phyloP scores from a whole-genome alignment of 2,888 invertebrate genomes.

The Lumbricus terrestris region DNA sequence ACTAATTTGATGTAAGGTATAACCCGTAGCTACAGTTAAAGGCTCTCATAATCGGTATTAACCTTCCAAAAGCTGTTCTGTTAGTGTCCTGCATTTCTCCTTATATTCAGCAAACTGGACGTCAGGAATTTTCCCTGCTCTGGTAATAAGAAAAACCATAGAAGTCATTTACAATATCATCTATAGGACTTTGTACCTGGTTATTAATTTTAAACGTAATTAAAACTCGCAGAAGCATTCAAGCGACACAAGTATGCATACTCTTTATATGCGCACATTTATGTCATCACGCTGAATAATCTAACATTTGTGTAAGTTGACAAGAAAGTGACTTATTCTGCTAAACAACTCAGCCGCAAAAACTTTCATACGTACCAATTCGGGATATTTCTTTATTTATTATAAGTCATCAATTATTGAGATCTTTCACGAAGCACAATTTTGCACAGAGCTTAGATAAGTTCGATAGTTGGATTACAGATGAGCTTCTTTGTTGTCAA shows the following conservation, averaged over 20 bases:
- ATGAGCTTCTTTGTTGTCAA: no score
- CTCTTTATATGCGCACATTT: neutral
- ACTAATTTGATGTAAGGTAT: neutral
- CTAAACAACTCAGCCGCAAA: no score
- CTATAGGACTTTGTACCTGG: neutral
- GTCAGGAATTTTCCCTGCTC: slow-evolving; percentile 5
- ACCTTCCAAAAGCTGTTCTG: slow-evolving; percentile 10
- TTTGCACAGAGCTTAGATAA: no score
- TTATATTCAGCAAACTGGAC: neutral
- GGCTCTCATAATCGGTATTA: neutral
- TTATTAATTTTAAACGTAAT: no score
- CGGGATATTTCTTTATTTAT: no score
- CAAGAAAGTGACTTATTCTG: no score
- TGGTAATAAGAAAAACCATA: neutral
- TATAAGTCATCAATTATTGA: no score
- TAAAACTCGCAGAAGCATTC: neutral
- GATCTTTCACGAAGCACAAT: no score
- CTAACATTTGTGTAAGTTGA: no score
- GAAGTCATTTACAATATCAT: no score
- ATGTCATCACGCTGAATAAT: neutral
- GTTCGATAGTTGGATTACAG: no score
- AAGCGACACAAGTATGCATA: neutral
- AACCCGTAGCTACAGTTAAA: neutral
- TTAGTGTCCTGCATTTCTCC: neutral
- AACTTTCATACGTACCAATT: no score